Base-by-base conservation (phyloP, 2,113 vertebrate genomes). In the Eurypyga helias region DNA sequence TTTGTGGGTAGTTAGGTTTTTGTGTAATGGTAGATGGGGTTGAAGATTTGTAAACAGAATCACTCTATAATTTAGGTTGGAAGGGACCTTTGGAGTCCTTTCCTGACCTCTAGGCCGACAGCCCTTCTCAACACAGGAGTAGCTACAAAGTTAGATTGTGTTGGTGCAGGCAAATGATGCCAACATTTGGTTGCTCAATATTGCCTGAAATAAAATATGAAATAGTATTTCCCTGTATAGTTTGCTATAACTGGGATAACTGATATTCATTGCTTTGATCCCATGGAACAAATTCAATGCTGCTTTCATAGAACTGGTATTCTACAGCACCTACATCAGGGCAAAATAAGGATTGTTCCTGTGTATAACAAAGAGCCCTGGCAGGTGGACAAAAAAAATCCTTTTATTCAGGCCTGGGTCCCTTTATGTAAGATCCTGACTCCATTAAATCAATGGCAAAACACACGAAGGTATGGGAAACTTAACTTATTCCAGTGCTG, bases 1-100 rank as follows among this genome's bases (percentile, higher is more conserved):
- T 81, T 96, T 95, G 69, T 89, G 83, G 87, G 69, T 73, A 92
- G 61, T 71, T 76, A 23, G 17, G 19, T 36, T 89, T 94, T 91
- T 87, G 33, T 84, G 60, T 89, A 94, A 92, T 94, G 69, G 58
- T 51, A 92, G 61, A 41, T 48, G 71, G 28, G 76, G 90, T 92
- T 24, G 41, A 89, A 46, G 36, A 51, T 52, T 28, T 69, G 60
- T 90, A 91, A 82, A 80, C 48, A 87, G 38, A 83, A 89, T 65
- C 38, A 23, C 49, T 41, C 41, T 36, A 17, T 84, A 60, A 85
- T 95, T 91, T 95, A 57, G 15, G 3, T 31, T 25, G 17, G 72
- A 96, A 82, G 45, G 17, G 38, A 82, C 57, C 38, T 84, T 55
- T 28, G 38, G 38, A 89, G 43, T 71, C 88, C 67, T 81, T 62